Percentiles rank a stretch among this genome's conserved stretches.
phyloP scores from a whole-genome alignment of 2,888 invertebrate species.

The Pachycephus smyrnensis region DNA sequence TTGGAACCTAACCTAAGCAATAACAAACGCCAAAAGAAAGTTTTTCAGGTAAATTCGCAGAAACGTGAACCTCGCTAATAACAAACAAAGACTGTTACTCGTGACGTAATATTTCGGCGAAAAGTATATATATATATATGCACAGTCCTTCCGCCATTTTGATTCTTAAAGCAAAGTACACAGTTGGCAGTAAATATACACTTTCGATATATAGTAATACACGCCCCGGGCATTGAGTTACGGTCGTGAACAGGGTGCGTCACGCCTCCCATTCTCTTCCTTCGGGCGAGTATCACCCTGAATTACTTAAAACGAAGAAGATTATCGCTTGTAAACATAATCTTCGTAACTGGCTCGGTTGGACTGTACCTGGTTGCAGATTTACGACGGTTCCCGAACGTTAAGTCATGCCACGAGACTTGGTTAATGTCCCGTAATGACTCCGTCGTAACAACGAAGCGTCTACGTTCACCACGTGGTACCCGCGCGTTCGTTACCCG shows the following conservation, averaged over 20 bases:
- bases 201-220: background rate
- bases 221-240: no score
- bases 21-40: no score
- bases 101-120: background rate
- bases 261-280: background rate
- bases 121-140: no score
- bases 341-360: background rate
- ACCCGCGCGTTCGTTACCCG: conserved; percentile 5
- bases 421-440: conserved; percentile 9
- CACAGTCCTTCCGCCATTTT: background rate
- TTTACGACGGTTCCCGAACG: conserved; percentile 4
- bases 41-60: no score
- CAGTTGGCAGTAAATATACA: background rate
- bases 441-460: conserved; percentile 6
- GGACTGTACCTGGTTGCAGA: background rate
- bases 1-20: no score
- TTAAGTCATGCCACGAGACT: conserved; percentile 6
- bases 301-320: background rate
- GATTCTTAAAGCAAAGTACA: background rate
- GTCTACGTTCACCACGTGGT: background rate
- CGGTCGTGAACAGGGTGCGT: background rate
- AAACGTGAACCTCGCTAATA: no score
- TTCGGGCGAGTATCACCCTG: background rate
- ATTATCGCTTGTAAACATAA: conserved; percentile 3
- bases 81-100: no score